Percentiles rank a stretch among this genome's conserved stretches.
These are phyloP conservation scores for Drosophila maculinotata DNA, from an alignment of 2,888 invertebrate genomes.

Conservation along the genomic window DNA sequence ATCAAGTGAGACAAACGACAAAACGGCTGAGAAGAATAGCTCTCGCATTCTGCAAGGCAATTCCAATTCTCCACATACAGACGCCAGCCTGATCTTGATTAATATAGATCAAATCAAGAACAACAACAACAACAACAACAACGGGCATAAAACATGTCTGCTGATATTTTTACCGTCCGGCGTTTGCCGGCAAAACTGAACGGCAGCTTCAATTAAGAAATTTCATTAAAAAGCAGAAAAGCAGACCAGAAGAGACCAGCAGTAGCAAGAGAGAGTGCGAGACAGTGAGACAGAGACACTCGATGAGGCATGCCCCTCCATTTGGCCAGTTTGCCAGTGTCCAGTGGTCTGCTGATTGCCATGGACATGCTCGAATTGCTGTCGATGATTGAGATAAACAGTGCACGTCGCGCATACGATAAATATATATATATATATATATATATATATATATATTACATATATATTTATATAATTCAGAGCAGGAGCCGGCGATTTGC, in stretches of 20 bases:
- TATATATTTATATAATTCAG: constrained; percentile 10
- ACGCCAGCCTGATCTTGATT: constrained; percentile 72
- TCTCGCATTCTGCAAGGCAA: constrained; percentile 48
- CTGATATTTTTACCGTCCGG: constrained; percentile 50
- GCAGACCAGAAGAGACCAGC: constrained; percentile 24
- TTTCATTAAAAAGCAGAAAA: constrained; percentile 66
- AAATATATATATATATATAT: constrained; percentile 6
- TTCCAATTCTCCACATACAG: constrained; percentile 28
- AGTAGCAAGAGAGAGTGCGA: constrained; percentile 23
- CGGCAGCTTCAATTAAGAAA: constrained; percentile 78
- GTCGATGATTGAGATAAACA: constrained; percentile 78
- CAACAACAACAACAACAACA: constrained; percentile 35
- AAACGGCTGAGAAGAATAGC: constrained; percentile 20
- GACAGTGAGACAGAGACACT: constrained; percentile 29
- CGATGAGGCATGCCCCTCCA: constrained; percentile 7
- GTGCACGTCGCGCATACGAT: constrained; percentile 46
- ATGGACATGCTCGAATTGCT: constrained; percentile 66
- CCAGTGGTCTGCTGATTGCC: constrained; percentile 50
- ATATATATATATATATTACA: constrained; percentile 1
- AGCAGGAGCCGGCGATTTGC: constrained; percentile 55
- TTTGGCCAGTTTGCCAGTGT: background rate
- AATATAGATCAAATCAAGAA: constrained; percentile 76
- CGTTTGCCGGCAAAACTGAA: constrained; percentile 55
- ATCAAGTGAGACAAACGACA: constrained; percentile 13
- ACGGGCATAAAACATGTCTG: constrained; percentile 51